A percentile compares a stretch with the other conserved stretches of the same genome.
Conservation (phyloP, 1,140 invertebrate genomes). For the Diorhabda carinulata region DNA sequence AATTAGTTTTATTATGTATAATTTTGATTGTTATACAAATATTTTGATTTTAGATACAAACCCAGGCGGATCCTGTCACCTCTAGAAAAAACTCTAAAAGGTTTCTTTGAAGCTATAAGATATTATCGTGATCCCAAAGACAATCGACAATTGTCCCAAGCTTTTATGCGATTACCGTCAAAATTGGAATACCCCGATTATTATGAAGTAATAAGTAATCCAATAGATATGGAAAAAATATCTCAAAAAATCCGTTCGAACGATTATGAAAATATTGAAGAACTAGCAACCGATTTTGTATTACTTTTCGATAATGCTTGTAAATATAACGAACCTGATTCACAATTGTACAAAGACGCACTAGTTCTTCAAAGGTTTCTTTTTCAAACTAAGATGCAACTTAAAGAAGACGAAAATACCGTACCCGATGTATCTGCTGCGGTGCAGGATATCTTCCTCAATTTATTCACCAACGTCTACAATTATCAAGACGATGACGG, state of each 20-base stretch:
- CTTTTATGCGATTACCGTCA: conserved; percentile 93
- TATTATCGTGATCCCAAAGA: conserved; percentile 87
- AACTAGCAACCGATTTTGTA: conserved; percentile 88
- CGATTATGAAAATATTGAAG: conserved; percentile 81
- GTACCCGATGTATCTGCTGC: conserved; percentile 84
- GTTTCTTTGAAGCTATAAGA: conserved; percentile 84
- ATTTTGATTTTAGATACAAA: conserved; percentile 33
- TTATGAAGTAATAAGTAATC: conserved; percentile 96
- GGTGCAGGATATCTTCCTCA: conserved; percentile 87
- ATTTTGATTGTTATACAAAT: too few species aligned
- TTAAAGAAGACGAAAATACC: conserved; percentile 82
- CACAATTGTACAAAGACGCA: conserved; percentile 98
- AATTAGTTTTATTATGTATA: too few species aligned
- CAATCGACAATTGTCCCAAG: conserved; percentile 76
- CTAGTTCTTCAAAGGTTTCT: conserved; percentile 87
- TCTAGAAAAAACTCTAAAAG: conserved; percentile 73
- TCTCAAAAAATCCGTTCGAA: conserved; percentile 78
- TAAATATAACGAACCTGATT: conserved; percentile 99
- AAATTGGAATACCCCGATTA: conserved; percentile 96
- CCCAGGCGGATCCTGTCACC: conserved; percentile 55
- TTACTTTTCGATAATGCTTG: conserved; percentile 99
- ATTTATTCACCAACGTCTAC: conserved; percentile 89
- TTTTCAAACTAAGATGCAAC: conserved; percentile 84
- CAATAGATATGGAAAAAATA: conserved; percentile 96
- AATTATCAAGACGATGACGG: conserved; percentile 96